These are phyloP conservation scores for Nilaparvata lugens DNA, from an alignment of 1,140 invertebrate species.

Conservation along the genomic window DNA sequence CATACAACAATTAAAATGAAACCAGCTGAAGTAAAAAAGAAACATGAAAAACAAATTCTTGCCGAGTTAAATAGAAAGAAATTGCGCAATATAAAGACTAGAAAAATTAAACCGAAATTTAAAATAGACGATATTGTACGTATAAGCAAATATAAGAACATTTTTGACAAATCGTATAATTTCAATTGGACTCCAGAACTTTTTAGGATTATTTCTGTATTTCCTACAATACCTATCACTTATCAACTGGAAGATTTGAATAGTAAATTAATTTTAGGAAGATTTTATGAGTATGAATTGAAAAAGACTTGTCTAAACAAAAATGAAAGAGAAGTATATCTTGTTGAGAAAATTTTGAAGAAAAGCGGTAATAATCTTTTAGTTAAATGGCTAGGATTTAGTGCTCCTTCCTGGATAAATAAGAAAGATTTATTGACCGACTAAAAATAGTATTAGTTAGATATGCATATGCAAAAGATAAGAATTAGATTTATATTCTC, in stretches of 20 bases:
- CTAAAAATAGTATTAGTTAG: no score
- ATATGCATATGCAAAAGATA: no score
- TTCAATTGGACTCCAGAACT: conserved; percentile 30
- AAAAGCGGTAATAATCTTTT: no score
- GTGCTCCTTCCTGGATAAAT: no score
- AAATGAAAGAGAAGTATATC: no score
- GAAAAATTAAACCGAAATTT: conserved; percentile 23
- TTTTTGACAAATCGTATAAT: conserved; percentile 29
- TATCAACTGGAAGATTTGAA: not conserved
- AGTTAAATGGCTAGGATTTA: no score
- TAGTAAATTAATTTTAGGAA: no score
- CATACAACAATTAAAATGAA: conserved; percentile 33
- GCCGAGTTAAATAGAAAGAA: conserved; percentile 24
- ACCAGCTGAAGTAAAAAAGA: conserved; percentile 23
- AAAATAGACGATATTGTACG: conserved; percentile 29
- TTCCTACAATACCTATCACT: conserved; percentile 10
- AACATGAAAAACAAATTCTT: conserved; percentile 24
- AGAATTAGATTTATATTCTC: no score
- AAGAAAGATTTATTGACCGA: no score
- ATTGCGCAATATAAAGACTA: not conserved
- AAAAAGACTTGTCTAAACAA: no score
- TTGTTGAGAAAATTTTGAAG: no score
- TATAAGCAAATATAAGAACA: conserved; percentile 25
- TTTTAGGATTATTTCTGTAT: conserved; percentile 23
- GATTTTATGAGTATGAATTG: no score